Evolutionary conservation across 2,797 vertebrate genomes (phyloP).

Genomic region (Acipenser transmontanus): DNA sequence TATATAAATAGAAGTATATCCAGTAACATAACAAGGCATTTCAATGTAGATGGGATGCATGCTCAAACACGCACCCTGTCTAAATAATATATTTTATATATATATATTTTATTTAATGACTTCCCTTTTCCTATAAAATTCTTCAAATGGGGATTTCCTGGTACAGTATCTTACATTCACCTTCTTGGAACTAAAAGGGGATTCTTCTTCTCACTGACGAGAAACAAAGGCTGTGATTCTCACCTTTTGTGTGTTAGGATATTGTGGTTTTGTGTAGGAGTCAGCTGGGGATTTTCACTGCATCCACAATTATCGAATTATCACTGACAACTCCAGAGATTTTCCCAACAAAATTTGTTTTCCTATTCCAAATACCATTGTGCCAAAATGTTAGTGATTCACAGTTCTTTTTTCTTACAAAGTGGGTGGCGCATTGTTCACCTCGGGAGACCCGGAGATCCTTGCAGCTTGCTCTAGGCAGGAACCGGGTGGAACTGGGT

Average conservation of each 20-base stretch:
- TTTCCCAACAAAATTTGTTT: conserved; percentile 34
- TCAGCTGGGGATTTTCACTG: conserved; percentile 25
- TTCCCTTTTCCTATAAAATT: not conserved
- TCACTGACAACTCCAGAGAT: conserved; percentile 32
- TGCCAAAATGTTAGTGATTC: conserved; percentile 41
- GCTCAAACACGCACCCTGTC: no score
- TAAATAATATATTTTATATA: not conserved
- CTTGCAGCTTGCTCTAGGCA: conserved; percentile 9
- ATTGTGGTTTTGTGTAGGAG: conserved; percentile 23
- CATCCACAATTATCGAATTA: conserved; percentile 27
- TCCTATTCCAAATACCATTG: conserved; percentile 26
- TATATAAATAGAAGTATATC: no score
- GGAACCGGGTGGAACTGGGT: conserved; percentile 24
- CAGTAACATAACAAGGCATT: no score
- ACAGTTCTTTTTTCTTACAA: conserved; percentile 24
- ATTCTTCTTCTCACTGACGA: conserved; percentile 19
- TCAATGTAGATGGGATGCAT: no score
- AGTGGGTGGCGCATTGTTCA: conserved; percentile 33
- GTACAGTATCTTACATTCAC: conserved; percentile 6
- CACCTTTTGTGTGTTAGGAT: conserved; percentile 20
- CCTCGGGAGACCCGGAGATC: conserved; percentile 4
- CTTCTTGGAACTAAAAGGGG: conserved; percentile 21
- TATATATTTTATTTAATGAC: not conserved
- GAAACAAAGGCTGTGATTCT: conserved; percentile 4
- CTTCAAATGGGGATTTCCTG: conserved; percentile 34